A percentile compares a stretch with the other conserved stretches of the same genome.
Conservation (phyloP, 2,888 invertebrate species). For the Gasteruption jaculator region DNA sequence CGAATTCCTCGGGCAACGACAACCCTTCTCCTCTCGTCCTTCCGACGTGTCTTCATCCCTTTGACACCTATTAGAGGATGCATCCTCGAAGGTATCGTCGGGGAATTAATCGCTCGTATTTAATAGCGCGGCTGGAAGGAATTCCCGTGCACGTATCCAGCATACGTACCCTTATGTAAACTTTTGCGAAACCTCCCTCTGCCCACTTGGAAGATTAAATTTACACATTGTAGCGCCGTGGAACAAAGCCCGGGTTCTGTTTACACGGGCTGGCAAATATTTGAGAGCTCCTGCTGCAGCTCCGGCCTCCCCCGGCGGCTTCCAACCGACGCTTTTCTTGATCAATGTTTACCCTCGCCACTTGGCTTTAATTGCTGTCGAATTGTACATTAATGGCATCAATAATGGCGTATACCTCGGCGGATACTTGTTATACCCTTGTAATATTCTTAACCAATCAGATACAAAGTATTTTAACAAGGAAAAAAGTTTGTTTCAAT, state of each 20-base stretch:
- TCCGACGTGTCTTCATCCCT: too few relatives aligned
- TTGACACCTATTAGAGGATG: too few relatives aligned
- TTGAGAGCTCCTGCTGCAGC: too few relatives aligned
- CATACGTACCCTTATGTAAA: slow-evolving; percentile 24
- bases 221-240: slow-evolving; percentile 50
- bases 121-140: not conserved
- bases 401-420: slow-evolving; percentile 15
- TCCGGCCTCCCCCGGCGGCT: too few relatives aligned
- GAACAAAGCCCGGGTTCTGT: slow-evolving; percentile 42
- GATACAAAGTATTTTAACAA: slow-evolving; percentile 6
- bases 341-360: slow-evolving; percentile 48
- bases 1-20: slow-evolving; percentile 38
- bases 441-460: too few relatives aligned
- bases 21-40: slow-evolving; percentile 20
- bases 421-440: too few relatives aligned
- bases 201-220: slow-evolving; percentile 46
- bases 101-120: too few relatives aligned
- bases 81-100: too few relatives aligned
- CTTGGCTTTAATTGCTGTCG: slow-evolving; percentile 48
- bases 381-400: slow-evolving; percentile 40
- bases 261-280: slow-evolving; percentile 47
- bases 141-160: slow-evolving; percentile 13
- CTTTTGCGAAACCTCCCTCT: slow-evolving; percentile 21
- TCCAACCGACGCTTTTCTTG: slow-evolving; percentile 36
- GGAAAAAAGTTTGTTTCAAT: not conserved